phyloP scores from a whole-genome alignment of 2,797 vertebrate species.

The Argentina silus region DNA sequence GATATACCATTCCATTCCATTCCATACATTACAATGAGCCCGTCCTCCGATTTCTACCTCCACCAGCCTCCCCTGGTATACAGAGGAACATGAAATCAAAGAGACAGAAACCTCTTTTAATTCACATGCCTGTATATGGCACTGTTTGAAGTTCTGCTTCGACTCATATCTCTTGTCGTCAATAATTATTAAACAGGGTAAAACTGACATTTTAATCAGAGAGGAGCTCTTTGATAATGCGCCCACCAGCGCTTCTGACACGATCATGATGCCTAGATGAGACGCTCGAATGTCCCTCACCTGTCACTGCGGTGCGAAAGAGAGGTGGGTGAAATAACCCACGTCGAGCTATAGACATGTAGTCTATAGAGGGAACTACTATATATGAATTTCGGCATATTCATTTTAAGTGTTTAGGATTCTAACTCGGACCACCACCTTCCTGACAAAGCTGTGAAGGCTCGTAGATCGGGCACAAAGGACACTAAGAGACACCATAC shows the following conservation, averaged over 20 bases:
- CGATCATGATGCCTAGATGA: background rate
- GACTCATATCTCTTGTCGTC: slow-evolving; percentile 11
- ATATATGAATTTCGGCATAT: too few relatives aligned
- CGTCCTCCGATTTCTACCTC: background rate
- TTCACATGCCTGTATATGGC: background rate
- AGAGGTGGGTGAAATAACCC: background rate
- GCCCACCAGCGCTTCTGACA: slow-evolving; percentile 16
- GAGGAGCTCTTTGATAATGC: slow-evolving; percentile 23
- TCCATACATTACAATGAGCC: too few relatives aligned
- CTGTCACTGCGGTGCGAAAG: background rate
- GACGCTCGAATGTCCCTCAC: background rate
- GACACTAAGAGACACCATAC: background rate
- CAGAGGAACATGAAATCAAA: slow-evolving; percentile 8
- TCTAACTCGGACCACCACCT: background rate
- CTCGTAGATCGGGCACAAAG: background rate
- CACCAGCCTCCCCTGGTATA: background rate
- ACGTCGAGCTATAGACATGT: background rate
- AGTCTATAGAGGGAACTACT: background rate
- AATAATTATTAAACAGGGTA: slow-evolving; percentile 16
- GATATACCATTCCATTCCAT: too few relatives aligned
- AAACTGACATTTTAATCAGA: slow-evolving; percentile 21
- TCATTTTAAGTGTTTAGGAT: background rate
- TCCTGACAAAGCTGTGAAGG: background rate
- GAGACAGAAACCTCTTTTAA: background rate
- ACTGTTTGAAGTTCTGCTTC: slow-evolving; percentile 13